Percentiles rank a stretch among this genome's conserved stretches.
phyloP scores from a whole-genome alignment of 92 coral and sea anemone species.

The Actinostola sp. region DNA sequence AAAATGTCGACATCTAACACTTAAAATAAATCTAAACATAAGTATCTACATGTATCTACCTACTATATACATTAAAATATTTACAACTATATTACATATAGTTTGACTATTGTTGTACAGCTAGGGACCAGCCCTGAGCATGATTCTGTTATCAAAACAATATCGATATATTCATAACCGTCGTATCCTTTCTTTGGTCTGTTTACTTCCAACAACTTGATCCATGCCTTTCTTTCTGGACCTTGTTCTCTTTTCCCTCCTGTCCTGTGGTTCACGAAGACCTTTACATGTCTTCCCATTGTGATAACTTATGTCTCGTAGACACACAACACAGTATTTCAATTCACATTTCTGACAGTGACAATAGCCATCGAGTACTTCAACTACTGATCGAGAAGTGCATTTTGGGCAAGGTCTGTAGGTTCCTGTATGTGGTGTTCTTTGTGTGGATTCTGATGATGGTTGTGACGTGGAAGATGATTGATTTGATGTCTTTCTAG shows the following conservation, averaged over 20 bases:
- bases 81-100: not conserved
- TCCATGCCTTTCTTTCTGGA: constrained; percentile 33
- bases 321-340: constrained; percentile 49
- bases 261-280: constrained; percentile 3
- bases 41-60: not conserved
- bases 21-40: not conserved
- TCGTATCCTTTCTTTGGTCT: constrained; percentile 47
- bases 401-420: constrained; percentile 71
- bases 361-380: constrained; percentile 39
- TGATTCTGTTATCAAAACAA: not conserved
- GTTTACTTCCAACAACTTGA: constrained; percentile 45
- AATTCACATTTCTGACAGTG: constrained; percentile 68
- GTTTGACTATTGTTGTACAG: not conserved
- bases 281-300: constrained; percentile 35
- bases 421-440: constrained; percentile 18
- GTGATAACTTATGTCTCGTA: constrained; percentile 28
- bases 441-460: not conserved
- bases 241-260: constrained; percentile 23
- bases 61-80: constrained; percentile 1
- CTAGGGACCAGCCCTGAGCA: not conserved
- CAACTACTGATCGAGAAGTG: constrained; percentile 55
- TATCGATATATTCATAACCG: constrained; percentile 46
- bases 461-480: not conserved
- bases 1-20: not conserved
- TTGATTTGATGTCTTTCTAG: too few relatives aligned